Base-by-base conservation (phyloP, 1,140 invertebrate genomes). In the Drosophila takahashii region DNA sequence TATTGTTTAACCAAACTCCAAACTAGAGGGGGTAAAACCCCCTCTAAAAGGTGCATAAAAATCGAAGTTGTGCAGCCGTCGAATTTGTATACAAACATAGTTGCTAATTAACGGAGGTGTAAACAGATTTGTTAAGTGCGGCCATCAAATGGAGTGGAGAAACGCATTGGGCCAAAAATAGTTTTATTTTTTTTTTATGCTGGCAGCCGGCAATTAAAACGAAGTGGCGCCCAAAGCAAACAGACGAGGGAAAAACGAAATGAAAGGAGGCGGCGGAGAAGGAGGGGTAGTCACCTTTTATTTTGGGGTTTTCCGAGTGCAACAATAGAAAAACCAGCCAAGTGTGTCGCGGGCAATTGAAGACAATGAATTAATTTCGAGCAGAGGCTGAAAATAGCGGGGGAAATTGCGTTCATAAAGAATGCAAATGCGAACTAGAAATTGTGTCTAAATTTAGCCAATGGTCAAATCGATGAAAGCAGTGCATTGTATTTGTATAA, bases 321-420 rank as follows among this genome's bases (percentile, higher is more conserved):
- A 73, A 69, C 52, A 77, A 72, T 78, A 77, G 50, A 60, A 65
- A 56, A 79, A 41, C 42, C 79, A 89, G 54, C 78, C 57, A 89
- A 84, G 79, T 89, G 84, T 86, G 84, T 89, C 84, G 80, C 65
- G 67, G 83, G 75, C 71, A 74, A 52, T 76, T 69, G 76, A 80
- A 79, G 83, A 85, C 76, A 74, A 48, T 76, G 77, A 85, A 80
- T 84, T 76, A 45, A 75, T 79, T 83, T 53, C 27, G 52, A 52
- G 61, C 70, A 66, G 44, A 37, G 41, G 41, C 50, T 54, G 37
- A 58, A 61, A 66, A 62, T 52, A 73, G 39, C 13, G 18, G 66
- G 34, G 34, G 7, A 65, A 65, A 54, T 42, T 59, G 75, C 66
- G 75, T 70, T 64, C 53, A 56, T 77, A 47, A 67, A 44, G 36